Evolutionary conservation across 2,888 invertebrate genomes (phyloP).

Genomic region (Catonia carolina): DNA sequence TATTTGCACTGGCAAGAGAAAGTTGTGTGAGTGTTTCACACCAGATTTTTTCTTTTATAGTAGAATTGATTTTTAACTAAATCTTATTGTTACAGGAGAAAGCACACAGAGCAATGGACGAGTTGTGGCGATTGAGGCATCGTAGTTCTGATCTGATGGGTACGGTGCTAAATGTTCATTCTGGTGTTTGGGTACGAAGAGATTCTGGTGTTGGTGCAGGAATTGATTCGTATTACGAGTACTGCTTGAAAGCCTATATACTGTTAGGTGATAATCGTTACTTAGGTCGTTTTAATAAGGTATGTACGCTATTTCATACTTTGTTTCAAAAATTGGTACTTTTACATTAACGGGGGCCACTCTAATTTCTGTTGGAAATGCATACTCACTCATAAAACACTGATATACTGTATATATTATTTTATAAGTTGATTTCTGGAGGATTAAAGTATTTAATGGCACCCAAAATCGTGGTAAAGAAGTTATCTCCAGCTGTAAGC

Average conservation of each 20-base stretch:
- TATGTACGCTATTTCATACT: slow-evolving; percentile 27
- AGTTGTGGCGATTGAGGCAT: slow-evolving; percentile 91
- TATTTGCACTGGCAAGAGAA: no score
- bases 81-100: slow-evolving; percentile 58
- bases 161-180: slow-evolving; percentile 94
- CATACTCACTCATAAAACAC: neutral
- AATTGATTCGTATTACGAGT: slow-evolving; percentile 98
- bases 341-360: no score
- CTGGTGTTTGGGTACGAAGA: slow-evolving; percentile 94
- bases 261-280: slow-evolving; percentile 90
- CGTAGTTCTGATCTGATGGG: slow-evolving; percentile 91
- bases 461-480: no score
- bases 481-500: no score
- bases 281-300: slow-evolving; percentile 79
- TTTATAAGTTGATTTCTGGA: no score
- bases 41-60: no score
- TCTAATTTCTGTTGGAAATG: no score
- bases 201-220: slow-evolving; percentile 99
- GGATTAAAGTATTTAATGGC: no score
- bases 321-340: neutral
- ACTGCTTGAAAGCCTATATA: slow-evolving; percentile 94
- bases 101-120: slow-evolving; percentile 93
- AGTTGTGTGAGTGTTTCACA: no score
- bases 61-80: no score
- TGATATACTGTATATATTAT: neutral